Evolutionary conservation across 2,113 vertebrate genomes (phyloP).

Genomic region (Motacilla tschutschensis): DNA sequence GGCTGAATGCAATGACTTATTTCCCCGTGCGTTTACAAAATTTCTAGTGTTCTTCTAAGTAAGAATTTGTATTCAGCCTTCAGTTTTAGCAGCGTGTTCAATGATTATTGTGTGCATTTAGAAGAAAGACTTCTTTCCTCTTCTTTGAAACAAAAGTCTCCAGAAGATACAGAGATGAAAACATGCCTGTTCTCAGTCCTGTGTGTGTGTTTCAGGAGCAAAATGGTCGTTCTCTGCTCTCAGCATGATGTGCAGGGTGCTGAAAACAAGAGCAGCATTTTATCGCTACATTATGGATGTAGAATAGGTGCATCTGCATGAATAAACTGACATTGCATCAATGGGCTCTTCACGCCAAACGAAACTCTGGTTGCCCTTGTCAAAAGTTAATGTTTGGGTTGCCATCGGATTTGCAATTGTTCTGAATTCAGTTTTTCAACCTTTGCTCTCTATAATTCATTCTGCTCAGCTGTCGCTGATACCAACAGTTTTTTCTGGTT

Average conservation of each 20-base stretch:
- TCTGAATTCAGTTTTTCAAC: not conserved
- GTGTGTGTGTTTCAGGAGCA: not conserved
- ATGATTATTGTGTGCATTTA: fast-evolving
- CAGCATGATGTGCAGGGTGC: not conserved
- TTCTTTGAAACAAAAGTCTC: not conserved
- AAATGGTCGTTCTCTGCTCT: not conserved
- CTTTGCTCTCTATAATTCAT: not conserved
- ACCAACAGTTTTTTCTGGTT: not conserved
- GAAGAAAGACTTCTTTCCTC: not conserved
- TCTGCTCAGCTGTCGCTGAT: not conserved
- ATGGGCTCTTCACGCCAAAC: not conserved
- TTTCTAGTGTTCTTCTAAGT: not conserved
- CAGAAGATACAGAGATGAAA: not conserved
- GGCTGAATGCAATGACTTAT: not conserved
- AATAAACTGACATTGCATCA: not conserved
- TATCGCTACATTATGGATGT: fast-evolving
- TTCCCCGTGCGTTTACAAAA: not conserved
- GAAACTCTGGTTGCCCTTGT: not conserved
- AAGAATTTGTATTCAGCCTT: not conserved
- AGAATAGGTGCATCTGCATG: not conserved
- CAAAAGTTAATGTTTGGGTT: not conserved
- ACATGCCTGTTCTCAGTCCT: not conserved
- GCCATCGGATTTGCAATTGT: not conserved
- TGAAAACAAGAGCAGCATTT: not conserved
- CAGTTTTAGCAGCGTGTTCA: not conserved